Evolutionary conservation across 1,140 invertebrate species (phyloP).

Genomic region (Caenorhabditis inopinata): DNA sequence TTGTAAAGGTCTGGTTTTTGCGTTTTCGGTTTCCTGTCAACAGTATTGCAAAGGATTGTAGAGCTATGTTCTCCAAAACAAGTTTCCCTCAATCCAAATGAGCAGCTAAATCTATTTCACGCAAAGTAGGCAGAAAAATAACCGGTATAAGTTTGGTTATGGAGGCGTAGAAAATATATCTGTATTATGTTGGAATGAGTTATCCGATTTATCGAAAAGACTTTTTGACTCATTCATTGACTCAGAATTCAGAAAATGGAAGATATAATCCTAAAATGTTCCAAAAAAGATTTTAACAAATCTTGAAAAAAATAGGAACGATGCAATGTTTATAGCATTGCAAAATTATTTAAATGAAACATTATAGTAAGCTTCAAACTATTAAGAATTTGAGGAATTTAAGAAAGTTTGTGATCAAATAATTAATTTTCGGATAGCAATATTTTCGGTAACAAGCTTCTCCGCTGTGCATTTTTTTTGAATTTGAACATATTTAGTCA

Average conservation of each 20-base stretch:
- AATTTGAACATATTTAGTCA: no score
- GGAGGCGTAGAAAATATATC: not conserved
- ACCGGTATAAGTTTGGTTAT: not conserved
- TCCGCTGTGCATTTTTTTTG: no score
- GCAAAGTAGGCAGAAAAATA: not conserved
- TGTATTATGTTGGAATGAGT: not conserved
- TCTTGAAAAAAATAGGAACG: no score
- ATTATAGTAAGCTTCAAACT: no score
- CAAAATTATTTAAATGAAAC: no score
- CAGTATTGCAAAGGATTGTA: not conserved
- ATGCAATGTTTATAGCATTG: no score
- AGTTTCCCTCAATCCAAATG: not conserved
- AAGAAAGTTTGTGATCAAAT: not conserved
- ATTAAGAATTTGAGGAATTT: not conserved
- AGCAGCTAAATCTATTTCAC: not conserved
- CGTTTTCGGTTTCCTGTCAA: not conserved
- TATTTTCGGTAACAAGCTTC: no score
- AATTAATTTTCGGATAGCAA: no score
- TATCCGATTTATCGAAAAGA: slow-evolving; percentile 1
- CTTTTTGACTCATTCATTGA: no score
- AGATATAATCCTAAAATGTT: no score
- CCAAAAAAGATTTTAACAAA: no score
- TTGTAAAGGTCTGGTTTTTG: not conserved
- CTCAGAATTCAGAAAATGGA: no score
- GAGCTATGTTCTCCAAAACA: slow-evolving; percentile 16